These are phyloP conservation scores for Pseudorasbora parva DNA, from an alignment of 2,113 vertebrate genomes.

Conservation along the genomic window DNA sequence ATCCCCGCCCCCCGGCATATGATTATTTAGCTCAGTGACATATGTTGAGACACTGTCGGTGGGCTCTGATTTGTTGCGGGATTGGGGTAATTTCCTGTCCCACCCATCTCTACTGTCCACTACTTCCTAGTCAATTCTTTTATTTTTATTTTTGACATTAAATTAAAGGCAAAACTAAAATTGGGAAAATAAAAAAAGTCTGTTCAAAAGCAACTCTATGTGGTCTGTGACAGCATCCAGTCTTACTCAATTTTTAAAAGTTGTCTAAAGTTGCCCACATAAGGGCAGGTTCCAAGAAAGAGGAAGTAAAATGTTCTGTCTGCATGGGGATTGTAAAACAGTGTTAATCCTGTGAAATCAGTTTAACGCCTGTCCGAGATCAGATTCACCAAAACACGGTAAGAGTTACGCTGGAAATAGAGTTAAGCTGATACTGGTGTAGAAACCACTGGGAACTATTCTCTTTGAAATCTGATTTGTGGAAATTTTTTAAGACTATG, in stretches of 20 bases:
- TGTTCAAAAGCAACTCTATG: not conserved
- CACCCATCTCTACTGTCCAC: no score
- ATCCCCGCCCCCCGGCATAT: no score
- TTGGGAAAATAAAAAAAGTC: no score
- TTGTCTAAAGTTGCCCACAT: no score
- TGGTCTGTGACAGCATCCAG: not conserved
- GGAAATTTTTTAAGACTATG: not conserved
- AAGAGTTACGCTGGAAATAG: not conserved
- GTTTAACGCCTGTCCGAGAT: not conserved
- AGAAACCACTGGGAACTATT: not conserved
- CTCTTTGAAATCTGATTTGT: not conserved
- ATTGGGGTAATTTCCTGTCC: no score
- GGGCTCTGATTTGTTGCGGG: no score
- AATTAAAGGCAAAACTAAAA: no score
- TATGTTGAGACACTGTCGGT: no score
- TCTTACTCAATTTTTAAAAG: not conserved
- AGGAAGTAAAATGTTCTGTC: not conserved
- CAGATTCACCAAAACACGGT: not conserved
- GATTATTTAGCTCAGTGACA: no score
- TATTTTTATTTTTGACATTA: no score
- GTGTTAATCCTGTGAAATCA: not conserved
- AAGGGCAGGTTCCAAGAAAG: not conserved
- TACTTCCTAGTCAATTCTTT: no score
- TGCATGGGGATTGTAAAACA: no score
- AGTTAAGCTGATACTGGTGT: not conserved